A percentile compares a stretch with the other conserved stretches of the same genome.
Conservation (phyloP, 2,888 invertebrate genomes). For the Eupithecia tripunctaria region DNA sequence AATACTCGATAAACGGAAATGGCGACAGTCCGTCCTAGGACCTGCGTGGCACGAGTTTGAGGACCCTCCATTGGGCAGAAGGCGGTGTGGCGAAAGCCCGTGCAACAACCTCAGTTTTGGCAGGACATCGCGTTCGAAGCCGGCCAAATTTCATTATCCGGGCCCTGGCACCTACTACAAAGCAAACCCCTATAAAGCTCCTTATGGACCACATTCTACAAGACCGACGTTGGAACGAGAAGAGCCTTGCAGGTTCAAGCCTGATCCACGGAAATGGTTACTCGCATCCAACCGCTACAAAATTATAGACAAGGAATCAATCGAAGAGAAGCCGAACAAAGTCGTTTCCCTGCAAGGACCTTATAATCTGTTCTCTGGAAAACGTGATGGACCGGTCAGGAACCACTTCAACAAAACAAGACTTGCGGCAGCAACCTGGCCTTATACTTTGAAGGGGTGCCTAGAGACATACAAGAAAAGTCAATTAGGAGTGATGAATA, state of each 20-base stretch:
- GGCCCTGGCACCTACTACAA: constrained; percentile 73
- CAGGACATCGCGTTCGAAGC: constrained; percentile 57
- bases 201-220: constrained; percentile 67
- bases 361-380: constrained; percentile 79
- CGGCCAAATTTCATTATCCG: constrained; percentile 52
- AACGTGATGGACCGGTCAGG: constrained; percentile 80
- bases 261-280: constrained; percentile 61
- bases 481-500: constrained; percentile 71
- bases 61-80: constrained; percentile 33
- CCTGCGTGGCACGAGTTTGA: constrained; percentile 68
- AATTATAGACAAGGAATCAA: constrained; percentile 65
- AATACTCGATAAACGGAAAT: constrained; percentile 58
- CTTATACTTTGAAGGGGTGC: constrained; percentile 61
- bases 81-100: constrained; percentile 55
- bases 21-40: constrained; percentile 63
- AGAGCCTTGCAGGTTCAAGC: constrained; percentile 71
- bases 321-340: constrained; percentile 69
- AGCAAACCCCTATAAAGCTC: constrained; percentile 61
- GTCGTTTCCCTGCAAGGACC: constrained; percentile 71
- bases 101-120: constrained; percentile 72
- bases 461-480: constrained; percentile 67
- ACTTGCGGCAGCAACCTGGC: constrained; percentile 69
- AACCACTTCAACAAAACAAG: constrained; percentile 76
- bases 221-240: constrained; percentile 68
- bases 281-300: constrained; percentile 72